A percentile compares a stretch with the other conserved stretches of the same genome.
These are phyloP conservation scores for Drosophila paulistorum DNA, from an alignment of 1,140 invertebrate genomes.

Conservation along the genomic window DNA sequence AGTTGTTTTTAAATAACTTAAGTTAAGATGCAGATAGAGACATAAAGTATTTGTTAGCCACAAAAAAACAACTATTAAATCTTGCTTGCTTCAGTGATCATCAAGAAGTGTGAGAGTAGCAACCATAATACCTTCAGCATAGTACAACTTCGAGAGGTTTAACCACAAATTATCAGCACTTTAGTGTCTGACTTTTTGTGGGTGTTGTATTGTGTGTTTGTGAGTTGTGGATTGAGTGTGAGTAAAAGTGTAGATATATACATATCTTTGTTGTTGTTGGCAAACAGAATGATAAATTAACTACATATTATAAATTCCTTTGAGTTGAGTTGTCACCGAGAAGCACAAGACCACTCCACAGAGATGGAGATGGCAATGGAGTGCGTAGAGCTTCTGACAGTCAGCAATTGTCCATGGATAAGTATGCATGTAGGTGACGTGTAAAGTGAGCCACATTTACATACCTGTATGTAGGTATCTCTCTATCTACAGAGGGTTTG, in stretches of 20 bases:
- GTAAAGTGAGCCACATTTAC: conserved; percentile 62
- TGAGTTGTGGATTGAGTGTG: conserved; percentile 10
- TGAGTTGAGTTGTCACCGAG: conserved; percentile 62
- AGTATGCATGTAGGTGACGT: conserved; percentile 54
- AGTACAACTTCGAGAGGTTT: conserved; percentile 35
- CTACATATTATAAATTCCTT: conserved; percentile 79
- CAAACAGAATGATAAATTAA: conserved; percentile 74
- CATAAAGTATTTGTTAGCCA: too few relatives aligned
- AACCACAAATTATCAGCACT: conserved; percentile 71
- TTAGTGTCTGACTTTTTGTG: conserved; percentile 45
- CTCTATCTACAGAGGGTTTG: conserved; percentile 4
- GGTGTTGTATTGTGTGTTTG: background rate
- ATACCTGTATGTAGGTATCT: conserved; percentile 15
- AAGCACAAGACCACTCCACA: conserved; percentile 26
- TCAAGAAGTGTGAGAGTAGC: background rate
- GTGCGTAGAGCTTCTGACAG: conserved; percentile 22
- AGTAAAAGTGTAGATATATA: background rate
- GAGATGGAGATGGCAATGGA: conserved; percentile 29
- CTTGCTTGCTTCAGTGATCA: background rate
- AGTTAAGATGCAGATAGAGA: too few relatives aligned
- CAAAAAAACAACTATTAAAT: too few relatives aligned
- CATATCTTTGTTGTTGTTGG: conserved; percentile 4
- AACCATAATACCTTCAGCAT: conserved; percentile 15
- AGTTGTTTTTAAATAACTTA: too few relatives aligned
- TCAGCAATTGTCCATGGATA: conserved; percentile 42